Conservation (phyloP, 2,888 invertebrate species). For the Auanema sp. region DNA sequence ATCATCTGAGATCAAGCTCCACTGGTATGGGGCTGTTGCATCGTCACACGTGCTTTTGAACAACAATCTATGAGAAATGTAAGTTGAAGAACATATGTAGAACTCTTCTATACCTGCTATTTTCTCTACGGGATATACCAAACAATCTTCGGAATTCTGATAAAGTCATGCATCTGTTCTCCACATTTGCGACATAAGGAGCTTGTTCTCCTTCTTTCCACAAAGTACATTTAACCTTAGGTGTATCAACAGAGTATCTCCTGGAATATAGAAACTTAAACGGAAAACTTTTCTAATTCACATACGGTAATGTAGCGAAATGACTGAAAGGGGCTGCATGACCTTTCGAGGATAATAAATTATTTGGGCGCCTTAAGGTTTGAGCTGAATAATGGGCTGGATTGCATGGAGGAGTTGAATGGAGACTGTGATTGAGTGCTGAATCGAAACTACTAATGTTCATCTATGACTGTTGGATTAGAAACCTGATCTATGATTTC, state of each 20-base stretch:
- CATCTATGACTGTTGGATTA: background rate
- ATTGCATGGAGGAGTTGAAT: no score
- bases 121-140: slow-evolving; percentile 20
- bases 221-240: background rate
- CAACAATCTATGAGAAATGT: slow-evolving; percentile 31
- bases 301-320: no score
- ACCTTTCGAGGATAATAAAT: no score
- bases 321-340: no score
- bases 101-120: slow-evolving; percentile 8
- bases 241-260: no score
- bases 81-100: background rate
- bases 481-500: slow-evolving; percentile 7
- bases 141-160: slow-evolving; percentile 24
- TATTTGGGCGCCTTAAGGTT: no score
- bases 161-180: slow-evolving; percentile 7
- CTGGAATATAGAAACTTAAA: no score
- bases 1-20: slow-evolving; percentile 44
- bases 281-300: no score
- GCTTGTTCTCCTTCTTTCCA: slow-evolving; percentile 15
- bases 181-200: slow-evolving; percentile 5
- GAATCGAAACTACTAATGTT: background rate
- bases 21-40: slow-evolving; percentile 45
- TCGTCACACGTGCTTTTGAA: slow-evolving; percentile 52
- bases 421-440: no score
- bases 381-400: no score